Percentiles rank a stretch among this genome's conserved stretches.
Conservation (phyloP, 2,888 invertebrate species). For the Micoletzkya japonica region DNA sequence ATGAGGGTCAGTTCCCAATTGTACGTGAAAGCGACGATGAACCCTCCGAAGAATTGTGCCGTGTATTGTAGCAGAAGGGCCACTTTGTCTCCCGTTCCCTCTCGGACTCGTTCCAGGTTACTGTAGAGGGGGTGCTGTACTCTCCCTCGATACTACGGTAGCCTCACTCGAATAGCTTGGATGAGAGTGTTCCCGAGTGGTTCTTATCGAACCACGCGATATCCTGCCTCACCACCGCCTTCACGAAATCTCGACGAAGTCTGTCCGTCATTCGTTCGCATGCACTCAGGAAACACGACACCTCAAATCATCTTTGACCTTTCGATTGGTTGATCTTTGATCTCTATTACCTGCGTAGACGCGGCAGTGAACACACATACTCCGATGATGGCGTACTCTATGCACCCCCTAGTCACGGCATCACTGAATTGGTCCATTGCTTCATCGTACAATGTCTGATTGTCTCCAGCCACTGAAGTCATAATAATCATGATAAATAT, state of each 20-base stretch:
- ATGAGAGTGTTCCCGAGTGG: constrained; percentile 23
- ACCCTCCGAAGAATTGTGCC: constrained; percentile 47
- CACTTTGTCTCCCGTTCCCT: constrained; percentile 58
- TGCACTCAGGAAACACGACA: constrained; percentile 65
- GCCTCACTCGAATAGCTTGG: constrained; percentile 28
- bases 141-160: background rate
- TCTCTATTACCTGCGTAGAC: constrained; percentile 39
- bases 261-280: constrained; percentile 67
- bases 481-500: background rate
- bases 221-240: constrained; percentile 30
- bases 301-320: constrained; percentile 50
- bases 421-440: constrained; percentile 35
- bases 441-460: constrained; percentile 7
- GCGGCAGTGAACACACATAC: constrained; percentile 44
- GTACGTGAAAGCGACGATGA: constrained; percentile 45
- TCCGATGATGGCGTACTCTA: constrained; percentile 50
- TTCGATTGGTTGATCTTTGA: background rate
- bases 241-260: constrained; percentile 66
- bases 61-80: constrained; percentile 45
- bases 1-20: constrained; percentile 52
- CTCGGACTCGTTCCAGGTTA: constrained; percentile 53
- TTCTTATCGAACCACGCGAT: constrained; percentile 25
- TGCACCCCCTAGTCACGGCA: constrained; percentile 38
- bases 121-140: constrained; percentile 28
- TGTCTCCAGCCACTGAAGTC: constrained; percentile 19